Evolutionary conservation across 2,888 invertebrate species (phyloP).

Genomic region (Plagodis dolabraria): DNA sequence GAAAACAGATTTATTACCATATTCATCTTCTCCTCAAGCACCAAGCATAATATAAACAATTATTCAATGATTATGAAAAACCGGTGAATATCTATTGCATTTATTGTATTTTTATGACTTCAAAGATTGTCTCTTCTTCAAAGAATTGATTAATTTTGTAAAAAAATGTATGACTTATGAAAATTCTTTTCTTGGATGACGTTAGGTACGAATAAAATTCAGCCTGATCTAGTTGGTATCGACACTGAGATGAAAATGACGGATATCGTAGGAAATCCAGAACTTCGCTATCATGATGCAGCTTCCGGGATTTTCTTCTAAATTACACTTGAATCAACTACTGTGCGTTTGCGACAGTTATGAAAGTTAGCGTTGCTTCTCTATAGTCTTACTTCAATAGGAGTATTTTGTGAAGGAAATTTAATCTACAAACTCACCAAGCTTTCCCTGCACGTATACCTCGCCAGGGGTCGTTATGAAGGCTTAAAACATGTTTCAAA

Average conservation of each 20-base stretch:
- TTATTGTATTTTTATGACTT: not conserved
- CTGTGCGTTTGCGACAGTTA: conserved; percentile 10
- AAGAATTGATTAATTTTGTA: not conserved
- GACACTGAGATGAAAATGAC: conserved; percentile 26
- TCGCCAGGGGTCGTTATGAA: conserved; percentile 33
- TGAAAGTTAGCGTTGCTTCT: not conserved
- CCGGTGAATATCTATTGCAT: too few species aligned
- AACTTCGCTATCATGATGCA: conserved; percentile 9
- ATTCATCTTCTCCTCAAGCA: too few species aligned
- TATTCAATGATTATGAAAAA: too few species aligned
- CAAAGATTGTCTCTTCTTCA: not conserved
- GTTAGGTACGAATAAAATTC: conserved; percentile 24
- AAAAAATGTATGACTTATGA: conserved; percentile 14
- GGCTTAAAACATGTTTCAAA: conserved; percentile 66
- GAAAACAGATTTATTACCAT: too few species aligned
- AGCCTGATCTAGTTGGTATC: conserved; percentile 64
- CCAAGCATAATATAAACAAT: too few species aligned
- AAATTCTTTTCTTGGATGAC: conserved; percentile 27
- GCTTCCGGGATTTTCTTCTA: conserved; percentile 27
- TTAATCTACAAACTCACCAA: conserved; percentile 32
- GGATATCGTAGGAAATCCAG: conserved; percentile 21
- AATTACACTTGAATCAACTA: conserved; percentile 10
- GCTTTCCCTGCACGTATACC: conserved; percentile 26
- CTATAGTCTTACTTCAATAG: not conserved
- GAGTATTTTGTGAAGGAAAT: conserved; percentile 1